phyloP scores from a whole-genome alignment of 2,113 vertebrate species.

The Sceloporus tristichus region DNA sequence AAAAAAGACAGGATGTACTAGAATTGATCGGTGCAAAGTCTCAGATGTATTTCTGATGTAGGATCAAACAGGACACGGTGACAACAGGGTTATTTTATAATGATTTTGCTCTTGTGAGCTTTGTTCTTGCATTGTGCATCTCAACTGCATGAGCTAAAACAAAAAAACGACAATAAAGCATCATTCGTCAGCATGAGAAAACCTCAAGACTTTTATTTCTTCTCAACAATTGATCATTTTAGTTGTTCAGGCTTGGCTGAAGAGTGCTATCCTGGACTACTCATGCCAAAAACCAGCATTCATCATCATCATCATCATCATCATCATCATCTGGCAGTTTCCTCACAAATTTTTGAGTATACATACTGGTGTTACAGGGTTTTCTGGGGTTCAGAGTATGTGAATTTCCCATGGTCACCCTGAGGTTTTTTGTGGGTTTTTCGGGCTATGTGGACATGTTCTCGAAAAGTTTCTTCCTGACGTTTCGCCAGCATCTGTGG shows the following conservation, averaged over 20 bases:
- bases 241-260: neutral
- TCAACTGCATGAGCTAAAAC: constrained; percentile 14
- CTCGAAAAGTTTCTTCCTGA: too few species aligned
- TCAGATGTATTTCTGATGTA: constrained; percentile 15
- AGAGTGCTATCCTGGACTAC: neutral
- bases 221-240: neutral
- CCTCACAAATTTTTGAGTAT: neutral
- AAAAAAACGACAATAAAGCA: constrained; percentile 23
- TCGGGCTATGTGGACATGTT: too few species aligned
- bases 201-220: neutral
- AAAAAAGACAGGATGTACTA: constrained; percentile 38
- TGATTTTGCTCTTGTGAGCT: constrained; percentile 40
- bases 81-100: constrained; percentile 16
- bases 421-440: too few species aligned
- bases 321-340: neutral
- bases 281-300: neutral
- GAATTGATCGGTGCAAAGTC: constrained; percentile 49
- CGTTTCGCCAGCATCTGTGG: too few species aligned
- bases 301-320: too few species aligned
- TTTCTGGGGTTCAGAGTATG: too few species aligned
- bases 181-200: constrained; percentile 11
- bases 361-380: too few species aligned
- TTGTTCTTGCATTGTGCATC: constrained; percentile 32
- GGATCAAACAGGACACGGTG: constrained; percentile 37
- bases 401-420: too few species aligned